These are phyloP conservation scores for Hemaris fuciformis DNA, from an alignment of 2,888 invertebrate species.

Conservation along the genomic window DNA sequence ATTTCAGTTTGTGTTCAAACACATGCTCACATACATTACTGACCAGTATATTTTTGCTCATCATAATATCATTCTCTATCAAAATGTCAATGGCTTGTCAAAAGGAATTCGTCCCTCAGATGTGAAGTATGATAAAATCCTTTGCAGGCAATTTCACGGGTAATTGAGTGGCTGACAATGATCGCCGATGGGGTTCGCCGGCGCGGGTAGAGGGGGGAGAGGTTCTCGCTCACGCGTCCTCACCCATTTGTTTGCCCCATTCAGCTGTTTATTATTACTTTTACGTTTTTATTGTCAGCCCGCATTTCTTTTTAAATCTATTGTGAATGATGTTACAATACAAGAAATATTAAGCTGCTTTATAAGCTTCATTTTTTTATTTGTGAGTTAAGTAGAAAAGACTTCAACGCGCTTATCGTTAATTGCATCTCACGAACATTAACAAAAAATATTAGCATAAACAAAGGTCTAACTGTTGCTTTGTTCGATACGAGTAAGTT, in stretches of 20 bases:
- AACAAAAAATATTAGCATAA: conserved; percentile 6
- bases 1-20: conserved; percentile 14
- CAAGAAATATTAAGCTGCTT: conserved; percentile 25
- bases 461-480: background rate
- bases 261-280: conserved; percentile 46
- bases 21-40: background rate
- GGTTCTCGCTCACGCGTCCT: conserved; percentile 14
- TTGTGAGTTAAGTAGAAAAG: conserved; percentile 24
- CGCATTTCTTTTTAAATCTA: conserved; percentile 31
- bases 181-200: conserved; percentile 37
- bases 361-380: conserved; percentile 17
- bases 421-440: conserved; percentile 8
- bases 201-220: conserved; percentile 32
- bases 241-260: conserved; percentile 47
- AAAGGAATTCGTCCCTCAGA: conserved; percentile 15
- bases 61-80: background rate
- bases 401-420: conserved; percentile 27
- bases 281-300: conserved; percentile 46
- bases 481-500: conserved; percentile 7
- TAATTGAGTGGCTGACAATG: conserved; percentile 67
- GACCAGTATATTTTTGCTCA: background rate
- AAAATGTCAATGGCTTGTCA: background rate
- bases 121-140: conserved; percentile 41
- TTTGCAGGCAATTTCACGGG: conserved; percentile 68
- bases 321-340: conserved; percentile 27